A percentile compares a stretch with the other conserved stretches of the same genome.
Conservation (phyloP, 1,140 invertebrate genomes). For the Drosophila santomea region DNA sequence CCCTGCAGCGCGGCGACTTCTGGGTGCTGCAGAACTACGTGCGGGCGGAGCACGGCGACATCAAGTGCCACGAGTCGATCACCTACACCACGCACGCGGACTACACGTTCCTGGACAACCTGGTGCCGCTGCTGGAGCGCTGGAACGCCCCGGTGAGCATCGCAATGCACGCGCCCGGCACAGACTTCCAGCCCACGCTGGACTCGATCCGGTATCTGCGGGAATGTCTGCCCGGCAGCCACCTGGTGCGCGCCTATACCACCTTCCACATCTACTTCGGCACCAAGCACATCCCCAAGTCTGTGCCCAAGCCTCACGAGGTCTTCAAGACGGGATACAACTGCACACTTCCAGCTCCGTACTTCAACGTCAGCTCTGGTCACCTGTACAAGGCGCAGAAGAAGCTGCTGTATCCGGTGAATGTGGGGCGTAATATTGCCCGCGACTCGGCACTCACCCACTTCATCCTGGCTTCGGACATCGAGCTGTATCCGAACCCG, state of each 20-base stretch:
- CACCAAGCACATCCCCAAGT: conserved; percentile 92
- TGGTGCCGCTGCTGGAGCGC: conserved; percentile 91
- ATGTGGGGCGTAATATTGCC: conserved; percentile 94
- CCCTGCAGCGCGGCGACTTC: conserved; percentile 92
- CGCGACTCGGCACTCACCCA: conserved; percentile 92
- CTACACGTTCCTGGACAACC: conserved; percentile 95
- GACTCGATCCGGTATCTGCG: conserved; percentile 89
- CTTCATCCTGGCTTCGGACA: conserved; percentile 94
- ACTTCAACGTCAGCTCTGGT: conserved; percentile 87
- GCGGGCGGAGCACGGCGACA: conserved; percentile 86
- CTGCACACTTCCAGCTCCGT: conserved; percentile 89
- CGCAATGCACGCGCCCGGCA: conserved; percentile 91
- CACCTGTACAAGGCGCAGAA: conserved; percentile 92
- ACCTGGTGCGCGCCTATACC: conserved; percentile 90
- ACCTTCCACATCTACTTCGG: conserved; percentile 95
- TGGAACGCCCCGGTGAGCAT: conserved; percentile 90
- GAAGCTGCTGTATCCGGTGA: conserved; percentile 94
- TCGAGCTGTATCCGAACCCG: conserved; percentile 94
- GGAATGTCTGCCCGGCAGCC: conserved; percentile 87
- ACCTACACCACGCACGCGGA: conserved; percentile 97
- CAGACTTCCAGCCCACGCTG: conserved; percentile 88
- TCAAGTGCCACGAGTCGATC: conserved; percentile 92
- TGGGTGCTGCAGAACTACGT: conserved; percentile 96
- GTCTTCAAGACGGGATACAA: conserved; percentile 88
- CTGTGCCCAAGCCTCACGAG: conserved; percentile 88